A percentile compares a stretch with the other conserved stretches of the same genome.
Conservation (phyloP, 2,888 invertebrate species). For the Chrysomela aeneicollis region DNA sequence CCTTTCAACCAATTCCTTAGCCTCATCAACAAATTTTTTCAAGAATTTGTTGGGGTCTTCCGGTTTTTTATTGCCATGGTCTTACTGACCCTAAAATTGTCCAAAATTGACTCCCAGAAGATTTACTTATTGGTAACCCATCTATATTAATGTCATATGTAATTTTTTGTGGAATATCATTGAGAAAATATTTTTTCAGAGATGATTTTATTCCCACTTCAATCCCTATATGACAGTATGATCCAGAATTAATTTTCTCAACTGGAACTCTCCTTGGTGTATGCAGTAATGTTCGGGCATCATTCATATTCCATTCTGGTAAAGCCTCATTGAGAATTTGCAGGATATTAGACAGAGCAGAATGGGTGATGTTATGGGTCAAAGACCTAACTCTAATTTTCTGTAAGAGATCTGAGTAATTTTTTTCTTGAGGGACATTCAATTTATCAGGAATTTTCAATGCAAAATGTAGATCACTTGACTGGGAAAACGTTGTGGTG, state of each 20-base stretch:
- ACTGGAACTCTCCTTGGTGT: constrained; percentile 9
- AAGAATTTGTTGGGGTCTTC: constrained; percentile 6
- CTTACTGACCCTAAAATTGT: constrained; percentile 7
- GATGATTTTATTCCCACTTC: constrained; percentile 5
- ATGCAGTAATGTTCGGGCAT: constrained; percentile 12
- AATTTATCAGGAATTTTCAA: neutral
- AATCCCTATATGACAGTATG: constrained; percentile 11
- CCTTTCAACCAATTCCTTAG: neutral
- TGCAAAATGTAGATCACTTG: neutral
- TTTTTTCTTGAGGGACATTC: constrained; percentile 1
- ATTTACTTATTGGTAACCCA: neutral
- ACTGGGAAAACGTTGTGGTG: neutral
- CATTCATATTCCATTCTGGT: constrained; percentile 1
- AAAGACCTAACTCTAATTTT: constrained; percentile 9
- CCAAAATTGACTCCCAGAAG: neutral
- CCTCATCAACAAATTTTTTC: constrained; percentile 8
- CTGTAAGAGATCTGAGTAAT: constrained; percentile 6
- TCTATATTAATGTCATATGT: constrained; percentile 12
- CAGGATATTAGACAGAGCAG: constrained; percentile 2
- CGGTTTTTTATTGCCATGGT: constrained; percentile 5
- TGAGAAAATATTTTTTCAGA: constrained; percentile 6
- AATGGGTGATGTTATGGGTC: constrained; percentile 8
- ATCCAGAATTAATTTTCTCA: constrained; percentile 4
- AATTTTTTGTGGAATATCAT: constrained; percentile 3
- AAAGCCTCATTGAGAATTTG: constrained; percentile 8